Evolutionary conservation across 2,113 vertebrate genomes (phyloP).

Genomic region (Fukomys damarensis): DNA sequence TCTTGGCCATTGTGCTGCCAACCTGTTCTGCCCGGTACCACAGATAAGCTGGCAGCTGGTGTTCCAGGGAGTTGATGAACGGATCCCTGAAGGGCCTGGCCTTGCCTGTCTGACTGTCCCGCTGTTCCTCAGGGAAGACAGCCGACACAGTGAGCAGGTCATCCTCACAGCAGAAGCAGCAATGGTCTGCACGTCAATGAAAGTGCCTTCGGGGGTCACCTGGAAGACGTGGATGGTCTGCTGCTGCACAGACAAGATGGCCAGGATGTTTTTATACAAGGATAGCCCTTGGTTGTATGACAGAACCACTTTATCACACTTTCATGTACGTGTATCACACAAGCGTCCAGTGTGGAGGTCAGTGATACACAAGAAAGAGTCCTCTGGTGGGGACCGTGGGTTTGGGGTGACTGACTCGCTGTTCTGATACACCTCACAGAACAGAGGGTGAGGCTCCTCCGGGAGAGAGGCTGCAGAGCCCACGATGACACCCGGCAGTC

Average conservation of each 20-base stretch:
- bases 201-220: constrained; percentile 95
- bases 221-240: constrained; percentile 99
- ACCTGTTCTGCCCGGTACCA: constrained; percentile 97
- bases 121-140: constrained; percentile 93
- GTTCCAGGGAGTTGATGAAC: constrained; percentile 98
- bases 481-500: constrained; percentile 97
- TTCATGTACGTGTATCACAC: constrained; percentile 96
- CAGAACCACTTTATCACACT: constrained; percentile 98
- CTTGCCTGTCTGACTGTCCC: constrained; percentile 94
- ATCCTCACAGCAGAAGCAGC: constrained; percentile 98
- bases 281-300: constrained; percentile 99
- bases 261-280: constrained; percentile 97
- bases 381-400: constrained; percentile 96
- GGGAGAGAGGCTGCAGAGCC: constrained; percentile 97
- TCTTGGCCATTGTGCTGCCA: constrained; percentile 94
- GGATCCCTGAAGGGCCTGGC: constrained; percentile 97
- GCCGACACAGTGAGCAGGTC: constrained; percentile 97
- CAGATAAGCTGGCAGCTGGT: constrained; percentile 95
- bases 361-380: constrained; percentile 98
- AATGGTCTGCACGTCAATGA: constrained; percentile 96
- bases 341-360: constrained; percentile 96
- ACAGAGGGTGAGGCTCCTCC: constrained; percentile 96
- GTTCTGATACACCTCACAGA: constrained; percentile 99
- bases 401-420: constrained; percentile 98
- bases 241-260: constrained; percentile 97